These are phyloP conservation scores for Saguinus imperator DNA, from an alignment of 2,113 vertebrate genomes.

Conservation along the genomic window DNA sequence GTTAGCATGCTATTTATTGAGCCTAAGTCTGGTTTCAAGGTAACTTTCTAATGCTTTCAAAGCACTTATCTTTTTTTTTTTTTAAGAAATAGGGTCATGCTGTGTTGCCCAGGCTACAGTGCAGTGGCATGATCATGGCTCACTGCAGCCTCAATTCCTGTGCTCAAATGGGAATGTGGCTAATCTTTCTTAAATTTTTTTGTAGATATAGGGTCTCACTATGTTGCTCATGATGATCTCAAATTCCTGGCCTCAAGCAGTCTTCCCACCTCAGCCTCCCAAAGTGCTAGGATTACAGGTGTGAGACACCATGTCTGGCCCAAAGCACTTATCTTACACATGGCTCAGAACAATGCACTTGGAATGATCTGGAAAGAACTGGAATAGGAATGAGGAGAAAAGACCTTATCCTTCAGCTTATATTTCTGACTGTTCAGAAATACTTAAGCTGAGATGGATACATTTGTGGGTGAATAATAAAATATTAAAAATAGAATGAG, in stretches of 20 bases:
- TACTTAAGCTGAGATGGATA: constrained; percentile 31
- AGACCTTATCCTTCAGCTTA: constrained; percentile 33
- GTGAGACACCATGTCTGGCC: too few species aligned
- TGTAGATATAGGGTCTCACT: too few species aligned
- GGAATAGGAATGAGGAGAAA: constrained; percentile 23
- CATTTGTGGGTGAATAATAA: constrained; percentile 59
- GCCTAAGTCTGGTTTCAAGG: constrained; percentile 15
- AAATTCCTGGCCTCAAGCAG: too few species aligned
- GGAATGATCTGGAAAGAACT: background rate
- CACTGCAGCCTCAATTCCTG: too few species aligned
- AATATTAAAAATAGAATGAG: constrained; percentile 68
- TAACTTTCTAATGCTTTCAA: constrained; percentile 48
- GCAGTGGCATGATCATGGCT: too few species aligned
- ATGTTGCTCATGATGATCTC: too few species aligned
- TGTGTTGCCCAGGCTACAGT: too few species aligned
- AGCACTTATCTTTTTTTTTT: background rate
- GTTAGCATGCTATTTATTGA: background rate
- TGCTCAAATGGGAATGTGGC: too few species aligned
- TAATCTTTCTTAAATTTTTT: too few species aligned
- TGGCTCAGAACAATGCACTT: constrained; percentile 37
- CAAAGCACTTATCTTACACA: background rate
- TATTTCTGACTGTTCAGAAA: constrained; percentile 51
- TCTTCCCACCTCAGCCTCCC: too few species aligned
- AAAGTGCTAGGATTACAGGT: too few species aligned
- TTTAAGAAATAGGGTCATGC: too few species aligned